Evolutionary conservation across 2,888 invertebrate genomes (phyloP).

Genomic region (Clanis bilineata): DNA sequence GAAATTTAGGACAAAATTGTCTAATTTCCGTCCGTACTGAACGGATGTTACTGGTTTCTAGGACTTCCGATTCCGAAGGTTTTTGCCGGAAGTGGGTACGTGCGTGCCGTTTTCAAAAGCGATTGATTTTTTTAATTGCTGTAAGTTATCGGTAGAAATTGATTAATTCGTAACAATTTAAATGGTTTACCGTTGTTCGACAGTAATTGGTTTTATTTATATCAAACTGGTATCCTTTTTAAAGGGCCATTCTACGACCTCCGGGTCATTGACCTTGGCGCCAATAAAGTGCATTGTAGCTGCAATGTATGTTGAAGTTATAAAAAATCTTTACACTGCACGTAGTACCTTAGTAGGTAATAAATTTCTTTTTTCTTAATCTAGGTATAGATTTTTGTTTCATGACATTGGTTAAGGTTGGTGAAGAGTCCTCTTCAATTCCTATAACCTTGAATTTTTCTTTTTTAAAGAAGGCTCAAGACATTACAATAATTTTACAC

Average conservation of each 20-base stretch:
- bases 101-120: constrained; percentile 1
- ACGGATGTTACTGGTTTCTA: background rate
- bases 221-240: background rate
- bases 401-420: no score
- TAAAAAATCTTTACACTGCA: background rate
- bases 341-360: no score
- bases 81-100: constrained; percentile 12
- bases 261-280: constrained; percentile 31
- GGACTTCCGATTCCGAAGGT: constrained; percentile 16
- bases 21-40: background rate
- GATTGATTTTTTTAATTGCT: constrained; percentile 2
- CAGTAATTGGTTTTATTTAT: background rate
- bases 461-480: no score
- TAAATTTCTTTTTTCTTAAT: no score
- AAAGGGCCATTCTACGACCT: constrained; percentile 16
- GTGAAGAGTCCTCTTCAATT: no score
- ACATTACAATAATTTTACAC: no score
- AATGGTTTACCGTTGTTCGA: background rate
- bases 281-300: constrained; percentile 16
- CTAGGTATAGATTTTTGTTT: no score
- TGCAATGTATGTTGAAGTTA: background rate
- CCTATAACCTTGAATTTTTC: no score
- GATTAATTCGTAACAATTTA: background rate
- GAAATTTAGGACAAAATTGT: background rate
- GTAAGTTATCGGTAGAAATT: background rate